These are phyloP conservation scores for Panulirus ornatus DNA, from an alignment of 1,140 invertebrate genomes.

Conservation along the genomic window DNA sequence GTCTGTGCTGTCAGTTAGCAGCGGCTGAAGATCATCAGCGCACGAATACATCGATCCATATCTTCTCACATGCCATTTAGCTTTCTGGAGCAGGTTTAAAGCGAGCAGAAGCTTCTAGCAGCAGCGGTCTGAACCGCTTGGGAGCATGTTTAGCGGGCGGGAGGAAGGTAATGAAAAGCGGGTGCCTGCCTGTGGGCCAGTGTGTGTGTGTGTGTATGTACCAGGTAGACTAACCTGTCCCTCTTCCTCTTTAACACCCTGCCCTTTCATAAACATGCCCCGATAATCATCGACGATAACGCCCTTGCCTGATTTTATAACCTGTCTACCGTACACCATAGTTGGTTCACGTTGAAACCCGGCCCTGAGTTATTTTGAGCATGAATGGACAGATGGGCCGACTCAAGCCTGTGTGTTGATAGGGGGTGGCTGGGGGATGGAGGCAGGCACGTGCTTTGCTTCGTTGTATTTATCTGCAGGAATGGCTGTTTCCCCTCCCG, in stretches of 20 bases:
- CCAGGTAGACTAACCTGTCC: background rate
- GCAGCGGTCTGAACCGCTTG: too few relatives aligned
- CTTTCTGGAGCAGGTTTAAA: too few relatives aligned
- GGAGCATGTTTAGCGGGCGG: background rate
- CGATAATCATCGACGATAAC: slow-evolving; percentile 41
- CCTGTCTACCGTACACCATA: slow-evolving; percentile 33
- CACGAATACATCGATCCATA: too few relatives aligned
- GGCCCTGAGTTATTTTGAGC: slow-evolving; percentile 13
- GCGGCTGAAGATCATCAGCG: too few relatives aligned
- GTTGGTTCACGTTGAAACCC: background rate
- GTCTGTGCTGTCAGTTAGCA: too few relatives aligned
- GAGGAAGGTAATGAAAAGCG: background rate
- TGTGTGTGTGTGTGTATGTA: slow-evolving; percentile 12
- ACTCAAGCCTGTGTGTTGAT: background rate
- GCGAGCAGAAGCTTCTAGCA: too few relatives aligned
- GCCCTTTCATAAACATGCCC: slow-evolving; percentile 33
- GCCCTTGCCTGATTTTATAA: slow-evolving; percentile 37
- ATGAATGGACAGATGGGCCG: background rate
- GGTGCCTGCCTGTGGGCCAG: too few relatives aligned
- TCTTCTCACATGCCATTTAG: too few relatives aligned
- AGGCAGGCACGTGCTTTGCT: background rate
- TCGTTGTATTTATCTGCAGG: background rate
- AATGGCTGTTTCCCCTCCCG: too few relatives aligned
- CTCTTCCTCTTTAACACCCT: slow-evolving; percentile 4
- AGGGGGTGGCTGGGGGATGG: background rate